phyloP scores from a whole-genome alignment of 2,113 vertebrate species.

The Crotalus helleri region DNA sequence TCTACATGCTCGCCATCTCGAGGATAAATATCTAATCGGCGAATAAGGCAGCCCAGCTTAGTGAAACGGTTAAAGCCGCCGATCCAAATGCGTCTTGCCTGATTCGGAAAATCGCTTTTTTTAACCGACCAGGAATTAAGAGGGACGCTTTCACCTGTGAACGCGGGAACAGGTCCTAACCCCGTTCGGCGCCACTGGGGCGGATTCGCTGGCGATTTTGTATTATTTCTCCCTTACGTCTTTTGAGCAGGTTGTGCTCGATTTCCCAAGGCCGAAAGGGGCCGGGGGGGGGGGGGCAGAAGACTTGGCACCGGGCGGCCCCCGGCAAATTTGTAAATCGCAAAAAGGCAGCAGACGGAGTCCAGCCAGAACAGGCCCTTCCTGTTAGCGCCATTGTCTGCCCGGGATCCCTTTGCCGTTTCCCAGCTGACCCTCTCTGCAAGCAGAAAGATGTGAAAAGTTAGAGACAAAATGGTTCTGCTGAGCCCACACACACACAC shows the following conservation, averaged over 20 bases:
- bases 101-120: background rate
- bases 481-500: conserved; percentile 59
- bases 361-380: conserved; percentile 69
- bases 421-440: conserved; percentile 76
- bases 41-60: background rate
- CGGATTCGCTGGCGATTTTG: conserved; percentile 50
- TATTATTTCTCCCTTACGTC: conserved; percentile 57
- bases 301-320: conserved; percentile 67
- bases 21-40: background rate
- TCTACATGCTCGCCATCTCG: too few relatives aligned
- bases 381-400: conserved; percentile 72
- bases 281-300: background rate
- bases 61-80: background rate
- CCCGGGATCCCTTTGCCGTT: conserved; percentile 67
- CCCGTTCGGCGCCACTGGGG: conserved; percentile 39
- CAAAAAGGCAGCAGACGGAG: conserved; percentile 60
- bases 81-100: background rate
- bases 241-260: conserved; percentile 69
- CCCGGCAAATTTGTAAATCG: conserved; percentile 70
- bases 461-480: conserved; percentile 80
- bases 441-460: conserved; percentile 79
- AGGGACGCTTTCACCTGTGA: background rate
- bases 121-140: background rate
- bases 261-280: conserved; percentile 67
- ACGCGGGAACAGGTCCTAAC: background rate